phyloP scores from a whole-genome alignment of 2,888 invertebrate genomes.

The Cosmopolites sordidus region DNA sequence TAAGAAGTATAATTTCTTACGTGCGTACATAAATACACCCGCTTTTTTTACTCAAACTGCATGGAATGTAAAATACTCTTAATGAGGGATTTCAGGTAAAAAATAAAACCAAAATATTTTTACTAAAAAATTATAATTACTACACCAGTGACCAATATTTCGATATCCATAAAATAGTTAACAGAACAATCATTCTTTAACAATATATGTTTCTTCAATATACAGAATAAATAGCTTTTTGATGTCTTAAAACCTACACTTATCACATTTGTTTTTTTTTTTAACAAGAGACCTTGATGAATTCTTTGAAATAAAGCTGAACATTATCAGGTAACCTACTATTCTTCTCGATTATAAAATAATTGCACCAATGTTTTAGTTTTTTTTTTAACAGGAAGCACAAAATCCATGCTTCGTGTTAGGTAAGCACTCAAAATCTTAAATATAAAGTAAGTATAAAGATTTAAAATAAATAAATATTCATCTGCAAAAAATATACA shows the following conservation, averaged over 20 bases:
- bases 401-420: too few relatives aligned
- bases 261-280: conserved; percentile 9
- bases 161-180: conserved; percentile 3
- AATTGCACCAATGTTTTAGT: neutral
- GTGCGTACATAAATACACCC: too few relatives aligned
- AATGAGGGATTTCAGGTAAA: too few relatives aligned
- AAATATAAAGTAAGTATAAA: too few relatives aligned
- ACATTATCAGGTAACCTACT: neutral
- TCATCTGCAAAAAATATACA: too few relatives aligned
- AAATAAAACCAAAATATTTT: conserved; percentile 2
- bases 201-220: conserved; percentile 8
- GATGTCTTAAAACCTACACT: conserved; percentile 7
- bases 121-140: conserved; percentile 5
- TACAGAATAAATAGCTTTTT: conserved; percentile 10
- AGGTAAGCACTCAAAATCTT: too few relatives aligned
- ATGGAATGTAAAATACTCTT: too few relatives aligned
- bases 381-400: too few relatives aligned
- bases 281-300: neutral
- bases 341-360: neutral
- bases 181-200: conserved; percentile 1
- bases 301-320: neutral
- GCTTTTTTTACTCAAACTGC: too few relatives aligned
- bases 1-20: too few relatives aligned
- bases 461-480: too few relatives aligned
- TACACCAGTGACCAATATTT: neutral